Base-by-base conservation (phyloP, 1,140 invertebrate species). In the Drosophila rhopaloa region DNA sequence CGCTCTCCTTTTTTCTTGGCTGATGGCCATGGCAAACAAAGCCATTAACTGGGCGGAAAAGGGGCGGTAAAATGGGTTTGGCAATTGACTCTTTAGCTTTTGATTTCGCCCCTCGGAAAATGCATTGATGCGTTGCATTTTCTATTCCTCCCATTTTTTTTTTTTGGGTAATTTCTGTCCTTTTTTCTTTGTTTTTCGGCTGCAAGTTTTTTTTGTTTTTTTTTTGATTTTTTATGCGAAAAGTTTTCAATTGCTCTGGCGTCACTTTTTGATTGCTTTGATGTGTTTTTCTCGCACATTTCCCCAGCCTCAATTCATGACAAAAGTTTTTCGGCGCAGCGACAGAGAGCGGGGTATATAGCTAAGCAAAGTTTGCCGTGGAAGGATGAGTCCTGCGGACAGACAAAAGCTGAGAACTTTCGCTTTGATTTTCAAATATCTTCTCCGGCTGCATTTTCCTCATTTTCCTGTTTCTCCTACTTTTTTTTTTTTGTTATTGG, bases 231-330 rank as follows among this genome's bases (percentile, higher is more conserved):
- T 48, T 63, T 53, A 89, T 89, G 68, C 74, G 77, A 90, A 91
- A 90, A 90, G 66, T 90, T 90, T 91, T 90, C 88, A 91, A 90
- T 90, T 90, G 88, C 83, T 91, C 77, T 88, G 88, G 88, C 88
- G 88, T 91, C 88, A 90, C 88, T 90, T 90, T 90, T 90, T 90
- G 88, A 90, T 90, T 90, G 88, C 88, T 90, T 84, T 88, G 88
- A 84, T 88, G 70, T 79, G 83, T 85, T 91, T 90, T 90, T 82
- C 83, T 90, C 83, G 74, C 83, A 89, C 84, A 88, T 88, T 88
- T 89, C 84, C 84, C 84, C 67, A 88, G 76, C 84, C 83, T 88
- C 84, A 83, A 88, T 88, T 88, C 83, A 88, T 88, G 83, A 83
- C 83, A 89, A 88, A 88, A 89, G 84, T 89, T 89, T 89, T 84